These are phyloP conservation scores for Drosophila seclusa DNA, from an alignment of 2,888 invertebrate species.

Conservation along the genomic window DNA sequence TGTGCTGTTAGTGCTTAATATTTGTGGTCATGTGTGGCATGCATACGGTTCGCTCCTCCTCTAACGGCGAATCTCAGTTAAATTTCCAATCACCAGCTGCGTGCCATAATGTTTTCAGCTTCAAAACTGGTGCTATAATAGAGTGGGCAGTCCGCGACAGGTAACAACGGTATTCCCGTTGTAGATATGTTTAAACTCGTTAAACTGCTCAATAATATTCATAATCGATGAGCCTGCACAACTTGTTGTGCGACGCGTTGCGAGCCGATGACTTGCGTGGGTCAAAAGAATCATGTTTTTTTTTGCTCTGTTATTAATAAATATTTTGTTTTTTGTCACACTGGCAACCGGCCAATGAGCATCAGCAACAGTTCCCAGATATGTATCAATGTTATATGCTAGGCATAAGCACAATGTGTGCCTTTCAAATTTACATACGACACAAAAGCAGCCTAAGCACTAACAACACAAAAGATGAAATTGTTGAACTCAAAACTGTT, in stretches of 20 bases:
- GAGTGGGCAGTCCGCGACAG: constrained; percentile 23
- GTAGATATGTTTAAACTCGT: constrained; percentile 27
- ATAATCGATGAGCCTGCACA: constrained; percentile 73
- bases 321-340: not conserved
- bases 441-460: constrained; percentile 47
- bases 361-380: constrained; percentile 21
- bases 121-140: constrained; percentile 22
- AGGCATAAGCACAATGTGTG: constrained; percentile 37
- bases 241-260: constrained; percentile 63
- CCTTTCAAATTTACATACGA: constrained; percentile 66
- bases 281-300: constrained; percentile 70
- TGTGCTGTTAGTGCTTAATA: constrained; percentile 27
- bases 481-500: constrained; percentile 56
- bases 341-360: constrained; percentile 3
- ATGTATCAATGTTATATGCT: constrained; percentile 41
- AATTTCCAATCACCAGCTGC: constrained; percentile 34
- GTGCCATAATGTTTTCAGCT: constrained; percentile 40
- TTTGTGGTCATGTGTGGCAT: constrained; percentile 33
- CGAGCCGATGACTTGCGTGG: constrained; percentile 37
- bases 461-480: constrained; percentile 39
- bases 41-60: constrained; percentile 14
- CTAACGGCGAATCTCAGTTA: constrained; percentile 42
- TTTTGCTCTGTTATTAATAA: constrained; percentile 10
- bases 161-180: constrained; percentile 38
- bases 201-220: constrained; percentile 64